Evolutionary conservation across 2,797 vertebrate genomes (phyloP), one percentile per base, ranked within the genome.

Genomic region (Eospalax fontanierii): DNA sequence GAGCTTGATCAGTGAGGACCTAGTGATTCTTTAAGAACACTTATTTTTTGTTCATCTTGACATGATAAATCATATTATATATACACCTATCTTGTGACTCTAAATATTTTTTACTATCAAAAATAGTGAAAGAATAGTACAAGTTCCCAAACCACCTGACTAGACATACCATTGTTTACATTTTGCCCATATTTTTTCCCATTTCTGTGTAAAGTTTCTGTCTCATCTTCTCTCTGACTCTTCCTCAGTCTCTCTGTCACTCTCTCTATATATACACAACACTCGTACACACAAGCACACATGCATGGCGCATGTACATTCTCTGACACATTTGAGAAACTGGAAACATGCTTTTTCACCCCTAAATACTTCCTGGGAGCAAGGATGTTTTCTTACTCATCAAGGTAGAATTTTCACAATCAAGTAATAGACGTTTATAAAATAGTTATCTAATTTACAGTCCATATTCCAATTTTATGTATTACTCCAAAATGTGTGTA

Each of bases 321-420:
- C 71, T 73, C 71, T 84, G 66, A 89, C 75, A 22, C 11, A 16
- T 33, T 22, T 79, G 73, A 84, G 35, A 68, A 59, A 6, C 14
- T 65, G 19, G 40, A 81, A 86, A 86, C 63, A 43, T 63, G 15
- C 19, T 82, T 89, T 33, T 86, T 80, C 73, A 70, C 35, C 40
- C 59, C 81, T 86, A 79, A 89, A 86, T 85, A 26, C 83, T 89
- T 80, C 66, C 81, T 28, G 26, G 87, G 38, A 94, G 54, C 21
- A 26, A 88, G 15, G 8, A 59, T 50, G 14, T 59, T 95, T 84
- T 91, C 66, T 74, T 85, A 74, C 22, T 81, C 70, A 82, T 68
- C 73, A 87, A n/a, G 78, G 40, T 63, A 18, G 30, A 59, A 18
- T 54, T 80, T 54, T 38, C n/a, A 57, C 68, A 68, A 24, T 35